Evolutionary conservation across 2,888 invertebrate genomes (phyloP), one percentile per base, ranked within the genome.

Genomic region (Apeira syringaria): DNA sequence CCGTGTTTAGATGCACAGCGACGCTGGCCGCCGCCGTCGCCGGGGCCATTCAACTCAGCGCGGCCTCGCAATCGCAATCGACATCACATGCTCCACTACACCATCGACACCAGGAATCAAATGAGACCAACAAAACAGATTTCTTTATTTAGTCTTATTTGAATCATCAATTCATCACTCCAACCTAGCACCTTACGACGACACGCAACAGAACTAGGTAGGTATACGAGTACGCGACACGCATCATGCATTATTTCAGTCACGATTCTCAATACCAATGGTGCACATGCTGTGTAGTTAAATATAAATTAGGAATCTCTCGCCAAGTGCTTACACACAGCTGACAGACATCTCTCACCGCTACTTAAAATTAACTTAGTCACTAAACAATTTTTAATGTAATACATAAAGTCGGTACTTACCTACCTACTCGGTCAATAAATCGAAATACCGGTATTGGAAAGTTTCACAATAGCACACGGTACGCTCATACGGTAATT

Each of bases 11-110:
- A 74, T 74, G 80, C 72, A 69, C 70, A 68, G 68, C 70, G 72
- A 64, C 73, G 64, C 61, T 60, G 55, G 60, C 55, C 55, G 56
- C 59, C 47, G 67, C 67, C 61, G 56, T 59, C 47, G 67, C 67
- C 61, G 70, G 78, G 87, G 87, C 64, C 86, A 77, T 87, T 88
- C 86, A 87, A 88, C 88, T 76, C 84, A 56, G 59, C 68, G 71
- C 69, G 71, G 77, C 72, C 72, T 68, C 74, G 68, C 65, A 50
- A 50, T 52, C 57, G 31, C 34, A 57, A 58, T 57, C 28, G 31
- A 26, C 59, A n/a, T n/a, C n/a, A n/a, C n/a, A 58, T 53, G 61
- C 68, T 64, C 64, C 64, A 57, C 51, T 53, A 50, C 53, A 48
- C 52, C 48, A 40, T 45, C 43, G 47, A 50, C 41, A 41, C 30